These are phyloP conservation scores for Tigriopus japonicus DNA, from an alignment of 1,140 invertebrate genomes.

Conservation along the genomic window DNA sequence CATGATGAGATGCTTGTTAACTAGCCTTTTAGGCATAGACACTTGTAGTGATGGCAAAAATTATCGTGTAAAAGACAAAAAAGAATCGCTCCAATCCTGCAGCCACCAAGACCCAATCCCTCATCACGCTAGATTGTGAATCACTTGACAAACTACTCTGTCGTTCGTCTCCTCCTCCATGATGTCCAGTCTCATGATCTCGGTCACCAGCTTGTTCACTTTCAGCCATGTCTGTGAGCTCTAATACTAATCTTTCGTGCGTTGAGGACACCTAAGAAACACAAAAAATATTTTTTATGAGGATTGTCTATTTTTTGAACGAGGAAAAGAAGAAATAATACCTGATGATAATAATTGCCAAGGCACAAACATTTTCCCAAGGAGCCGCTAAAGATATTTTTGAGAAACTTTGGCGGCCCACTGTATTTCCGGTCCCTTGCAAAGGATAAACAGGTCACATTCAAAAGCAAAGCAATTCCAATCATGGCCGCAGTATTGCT, in stretches of 20 bases:
- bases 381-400: neutral
- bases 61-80: conserved; percentile 14
- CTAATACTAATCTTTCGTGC: neutral
- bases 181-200: neutral
- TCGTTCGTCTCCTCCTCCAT: neutral
- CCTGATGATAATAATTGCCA: conserved; percentile 4
- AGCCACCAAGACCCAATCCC: conserved; percentile 11
- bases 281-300: no score
- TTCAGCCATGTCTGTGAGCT: neutral
- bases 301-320: no score
- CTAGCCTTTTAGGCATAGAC: neutral
- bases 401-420: conserved; percentile 1
- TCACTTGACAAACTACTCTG: neutral
- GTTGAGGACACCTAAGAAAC: neutral
- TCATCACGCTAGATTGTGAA: neutral
- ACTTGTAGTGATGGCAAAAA: conserved; percentile 9
- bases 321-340: neutral
- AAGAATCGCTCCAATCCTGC: conserved; percentile 13
- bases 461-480: neutral
- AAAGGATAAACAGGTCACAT: neutral
- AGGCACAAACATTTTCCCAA: conserved; percentile 6
- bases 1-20: no score
- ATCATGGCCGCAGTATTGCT: conserved; percentile 6
- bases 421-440: neutral
- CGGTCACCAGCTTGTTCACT: neutral